These are phyloP conservation scores for Aegotheles bennettii DNA, from an alignment of 2,113 vertebrate genomes.

Conservation along the genomic window DNA sequence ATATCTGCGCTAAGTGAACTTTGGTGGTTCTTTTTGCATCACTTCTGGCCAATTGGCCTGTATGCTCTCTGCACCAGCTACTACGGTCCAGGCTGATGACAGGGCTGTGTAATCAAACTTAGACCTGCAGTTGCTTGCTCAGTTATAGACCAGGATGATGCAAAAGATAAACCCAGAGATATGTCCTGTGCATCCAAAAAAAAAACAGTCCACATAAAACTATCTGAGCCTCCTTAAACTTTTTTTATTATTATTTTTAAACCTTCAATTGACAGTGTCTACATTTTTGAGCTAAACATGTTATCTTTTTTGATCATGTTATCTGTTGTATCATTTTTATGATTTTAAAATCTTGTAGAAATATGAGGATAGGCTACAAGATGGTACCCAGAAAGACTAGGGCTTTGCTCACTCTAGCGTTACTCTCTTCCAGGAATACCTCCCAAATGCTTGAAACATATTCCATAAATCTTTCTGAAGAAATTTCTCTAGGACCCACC, in stretches of 20 bases:
- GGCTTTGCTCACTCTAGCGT: background rate
- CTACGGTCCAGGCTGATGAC: rapidly evolving
- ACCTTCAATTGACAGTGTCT: background rate
- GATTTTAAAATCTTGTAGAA: background rate
- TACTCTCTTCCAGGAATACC: background rate
- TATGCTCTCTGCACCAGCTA: rapidly evolving
- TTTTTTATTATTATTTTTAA: background rate
- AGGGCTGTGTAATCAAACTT: background rate
- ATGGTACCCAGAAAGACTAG: background rate
- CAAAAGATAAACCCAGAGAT: background rate
- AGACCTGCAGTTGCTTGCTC: background rate
- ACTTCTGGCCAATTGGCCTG: rapidly evolving
- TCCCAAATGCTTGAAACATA: background rate
- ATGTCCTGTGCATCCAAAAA: background rate
- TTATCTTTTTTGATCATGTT: background rate
- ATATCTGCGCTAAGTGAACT: background rate
- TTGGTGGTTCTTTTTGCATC: background rate
- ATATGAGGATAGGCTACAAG: background rate
- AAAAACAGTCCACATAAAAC: background rate
- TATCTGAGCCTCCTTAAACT: background rate
- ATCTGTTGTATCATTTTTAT: background rate
- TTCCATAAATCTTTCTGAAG: background rate
- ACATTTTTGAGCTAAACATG: background rate
- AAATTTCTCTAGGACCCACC: background rate
- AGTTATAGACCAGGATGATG: background rate